These are phyloP conservation scores for Ophthalmolycus amberensis DNA, from an alignment of 2,113 vertebrate species.

Conservation along the genomic window DNA sequence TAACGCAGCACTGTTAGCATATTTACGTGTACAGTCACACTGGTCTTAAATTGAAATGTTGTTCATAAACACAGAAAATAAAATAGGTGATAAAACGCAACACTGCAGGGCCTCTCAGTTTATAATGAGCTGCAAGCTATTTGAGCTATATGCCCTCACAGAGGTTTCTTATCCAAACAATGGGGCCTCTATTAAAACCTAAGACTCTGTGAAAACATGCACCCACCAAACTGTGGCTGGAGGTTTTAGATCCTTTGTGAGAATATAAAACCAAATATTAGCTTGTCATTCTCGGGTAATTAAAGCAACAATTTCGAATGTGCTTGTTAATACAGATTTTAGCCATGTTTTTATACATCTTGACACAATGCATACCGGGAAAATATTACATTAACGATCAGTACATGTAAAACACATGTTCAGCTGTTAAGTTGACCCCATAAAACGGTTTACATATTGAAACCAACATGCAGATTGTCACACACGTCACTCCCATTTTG, in stretches of 20 bases:
- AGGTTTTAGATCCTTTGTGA: constrained; percentile 54
- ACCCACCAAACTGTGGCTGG: neutral
- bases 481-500: too few species aligned
- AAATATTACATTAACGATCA: constrained; percentile 4
- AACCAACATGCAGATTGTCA: too few species aligned
- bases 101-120: constrained; percentile 46
- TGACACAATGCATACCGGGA: neutral
- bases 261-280: constrained; percentile 52
- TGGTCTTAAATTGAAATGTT: constrained; percentile 58
- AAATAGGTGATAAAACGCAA: constrained; percentile 69
- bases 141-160: constrained; percentile 33
- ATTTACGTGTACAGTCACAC: constrained; percentile 41
- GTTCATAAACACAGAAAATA: constrained; percentile 64
- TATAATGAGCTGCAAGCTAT: constrained; percentile 58
- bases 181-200: constrained; percentile 56
- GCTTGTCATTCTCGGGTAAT: constrained; percentile 29
- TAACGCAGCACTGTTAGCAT: constrained; percentile 21
- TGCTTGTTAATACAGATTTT: constrained; percentile 22
- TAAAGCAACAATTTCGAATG: constrained; percentile 37
- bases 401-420: neutral
- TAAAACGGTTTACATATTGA: neutral
- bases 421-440: neutral
- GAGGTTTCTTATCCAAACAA: constrained; percentile 61
- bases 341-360: constrained; percentile 13
- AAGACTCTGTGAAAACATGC: constrained; percentile 33